Base-by-base conservation (phyloP, 2,797 vertebrate species). In the Chelmon rostratus region DNA sequence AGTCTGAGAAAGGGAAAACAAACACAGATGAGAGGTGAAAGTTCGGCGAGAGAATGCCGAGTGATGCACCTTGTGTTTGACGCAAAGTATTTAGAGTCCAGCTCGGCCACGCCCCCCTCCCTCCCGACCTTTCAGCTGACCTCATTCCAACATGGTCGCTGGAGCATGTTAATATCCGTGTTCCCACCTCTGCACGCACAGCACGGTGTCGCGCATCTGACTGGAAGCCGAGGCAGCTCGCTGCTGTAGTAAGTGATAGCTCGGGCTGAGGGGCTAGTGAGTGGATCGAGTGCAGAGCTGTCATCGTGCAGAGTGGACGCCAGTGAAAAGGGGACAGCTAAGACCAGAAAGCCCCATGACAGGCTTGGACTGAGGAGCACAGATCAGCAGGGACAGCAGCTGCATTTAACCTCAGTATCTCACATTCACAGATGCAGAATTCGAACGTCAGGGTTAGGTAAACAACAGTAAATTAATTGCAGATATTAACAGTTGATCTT, bases 281-380 rank as follows among this genome's bases (percentile, higher is more conserved):
- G 49, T 18, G 53, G 67, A 79, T 0, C 52, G 56, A 62, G 78
- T 70, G 37, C 62, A 49, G 80, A 52, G 71, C 72, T 88, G 86
- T 90, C 86, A 86, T 70, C 64, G 19, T 68, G 66, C 42, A 62
- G 68, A 77, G 50, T n/a, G 40, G 31, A 63, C 73, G 81, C 68
- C 91, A 83, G 69, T 18, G 75, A 75, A 76, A 76, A 56, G 28
- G 35, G 76, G 66, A 89, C 91, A 86, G 84, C 78, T 91, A 89
- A 90, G 79, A 89, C 85, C 76, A 74, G 62, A 92, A 85, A 86
- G 70, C 70, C 75, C 71, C 50, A 23, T 53, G 79, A 79, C 49
- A 10, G 33, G 57, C 57, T 56, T 56, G 65, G 70, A 71, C 72
- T 8, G 10, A 81, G 81, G 33, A 76, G 46, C 47, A 67, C 25